phyloP scores from a whole-genome alignment of 2,797 vertebrate species.

The Rhadinocentrus ornatus region DNA sequence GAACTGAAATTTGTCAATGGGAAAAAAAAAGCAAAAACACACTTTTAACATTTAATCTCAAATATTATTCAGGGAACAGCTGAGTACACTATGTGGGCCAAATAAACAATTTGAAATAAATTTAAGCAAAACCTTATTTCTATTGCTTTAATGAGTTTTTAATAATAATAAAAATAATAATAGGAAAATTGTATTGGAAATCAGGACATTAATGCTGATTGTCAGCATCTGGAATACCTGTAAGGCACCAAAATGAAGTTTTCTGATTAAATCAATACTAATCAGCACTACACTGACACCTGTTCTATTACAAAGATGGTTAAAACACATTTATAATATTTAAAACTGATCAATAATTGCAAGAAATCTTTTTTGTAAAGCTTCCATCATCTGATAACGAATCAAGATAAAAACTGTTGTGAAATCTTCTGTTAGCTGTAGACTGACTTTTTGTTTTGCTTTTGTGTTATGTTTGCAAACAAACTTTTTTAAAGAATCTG shows the following conservation, averaged over 20 bases:
- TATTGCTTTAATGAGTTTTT: too few relatives aligned
- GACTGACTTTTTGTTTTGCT: background rate
- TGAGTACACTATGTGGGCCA: too few relatives aligned
- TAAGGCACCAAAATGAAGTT: too few relatives aligned
- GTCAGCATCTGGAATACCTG: background rate
- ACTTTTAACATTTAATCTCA: too few relatives aligned
- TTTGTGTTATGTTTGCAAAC: conserved; percentile 5
- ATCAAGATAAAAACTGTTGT: background rate
- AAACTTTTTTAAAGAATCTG: conserved; percentile 23
- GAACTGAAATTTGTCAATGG: too few relatives aligned
- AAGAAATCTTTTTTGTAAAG: background rate
- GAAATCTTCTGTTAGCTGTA: background rate
- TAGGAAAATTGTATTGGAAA: background rate
- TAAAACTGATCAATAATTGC: background rate
- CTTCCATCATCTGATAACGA: background rate
- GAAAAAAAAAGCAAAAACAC: too few relatives aligned
- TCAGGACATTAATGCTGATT: background rate
- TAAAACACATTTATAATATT: too few relatives aligned
- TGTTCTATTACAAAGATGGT: background rate
- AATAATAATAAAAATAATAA: too few relatives aligned
- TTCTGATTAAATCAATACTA: background rate
- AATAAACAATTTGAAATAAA: too few relatives aligned
- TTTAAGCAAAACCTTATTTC: too few relatives aligned
- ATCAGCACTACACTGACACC: background rate
- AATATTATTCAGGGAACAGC: too few relatives aligned